Percentiles rank a stretch among this genome's conserved stretches.
Conservation (phyloP, 2,113 vertebrate genomes). For the Amphiprion percula region DNA sequence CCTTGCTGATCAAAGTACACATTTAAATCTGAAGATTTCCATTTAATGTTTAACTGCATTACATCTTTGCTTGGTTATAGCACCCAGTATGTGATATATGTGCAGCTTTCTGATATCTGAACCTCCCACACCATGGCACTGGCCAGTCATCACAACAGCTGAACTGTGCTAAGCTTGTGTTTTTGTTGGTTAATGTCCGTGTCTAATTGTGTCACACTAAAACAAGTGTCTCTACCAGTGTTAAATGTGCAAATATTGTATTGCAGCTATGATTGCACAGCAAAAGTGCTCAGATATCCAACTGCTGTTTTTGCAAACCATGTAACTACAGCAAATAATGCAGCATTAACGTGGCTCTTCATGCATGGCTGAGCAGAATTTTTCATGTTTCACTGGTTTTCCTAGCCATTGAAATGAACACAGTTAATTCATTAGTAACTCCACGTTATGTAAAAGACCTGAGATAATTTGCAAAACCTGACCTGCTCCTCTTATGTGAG, state of each 20-base stretch:
- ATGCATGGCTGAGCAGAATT: not conserved
- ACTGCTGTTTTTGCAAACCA: constrained; percentile 3
- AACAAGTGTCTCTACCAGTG: not conserved
- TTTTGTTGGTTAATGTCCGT: not conserved
- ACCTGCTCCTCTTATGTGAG: not conserved
- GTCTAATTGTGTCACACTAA: not conserved
- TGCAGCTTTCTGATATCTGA: not conserved
- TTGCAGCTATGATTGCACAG: constrained; percentile 14
- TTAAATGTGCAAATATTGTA: constrained; percentile 20
- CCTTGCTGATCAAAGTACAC: not conserved
- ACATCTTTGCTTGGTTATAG: constrained; percentile 18
- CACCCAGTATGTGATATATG: not conserved
- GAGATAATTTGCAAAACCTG: not conserved
- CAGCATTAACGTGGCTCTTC: not conserved
- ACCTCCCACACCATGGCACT: constrained; percentile 14
- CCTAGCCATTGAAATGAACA: not conserved
- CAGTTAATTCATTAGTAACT: not conserved
- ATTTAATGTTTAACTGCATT: not conserved
- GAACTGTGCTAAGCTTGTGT: not conserved
- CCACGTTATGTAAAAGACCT: not conserved
- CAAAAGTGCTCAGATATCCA: not conserved
- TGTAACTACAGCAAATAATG: constrained; percentile 1
- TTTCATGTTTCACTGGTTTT: not conserved
- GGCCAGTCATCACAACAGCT: not conserved
- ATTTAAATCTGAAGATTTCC: not conserved